A percentile compares a stretch with the other conserved stretches of the same genome.
phyloP scores from a whole-genome alignment of 2,888 invertebrate species.

The Elmis aenea region DNA sequence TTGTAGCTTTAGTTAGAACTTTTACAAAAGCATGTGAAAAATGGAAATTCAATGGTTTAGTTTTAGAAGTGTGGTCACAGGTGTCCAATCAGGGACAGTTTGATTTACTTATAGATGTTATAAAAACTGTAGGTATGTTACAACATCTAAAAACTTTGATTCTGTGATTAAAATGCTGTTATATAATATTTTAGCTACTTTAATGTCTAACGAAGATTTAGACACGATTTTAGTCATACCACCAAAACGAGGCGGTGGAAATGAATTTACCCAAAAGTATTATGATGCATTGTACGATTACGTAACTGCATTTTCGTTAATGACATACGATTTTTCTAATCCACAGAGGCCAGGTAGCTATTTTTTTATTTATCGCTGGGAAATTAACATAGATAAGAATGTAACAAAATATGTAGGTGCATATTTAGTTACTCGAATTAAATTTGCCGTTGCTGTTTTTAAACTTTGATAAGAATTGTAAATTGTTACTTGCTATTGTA shows the following conservation, averaged over 20 bases:
- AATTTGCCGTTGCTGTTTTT: too few species aligned
- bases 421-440: too few species aligned
- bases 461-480: too few species aligned
- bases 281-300: conserved; percentile 72
- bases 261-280: conserved; percentile 67
- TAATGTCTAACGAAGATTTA: conserved; percentile 53
- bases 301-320: conserved; percentile 85
- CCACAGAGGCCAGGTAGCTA: conserved; percentile 67
- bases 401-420: too few species aligned
- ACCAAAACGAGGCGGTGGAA: conserved; percentile 61
- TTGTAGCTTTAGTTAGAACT: conserved; percentile 61
- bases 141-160: not conserved
- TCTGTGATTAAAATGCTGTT: not conserved
- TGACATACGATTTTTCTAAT: conserved; percentile 93
- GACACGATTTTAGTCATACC: conserved; percentile 75
- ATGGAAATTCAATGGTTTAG: conserved; percentile 82
- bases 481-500: too few species aligned
- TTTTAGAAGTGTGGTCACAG: conserved; percentile 87
- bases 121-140: conserved; percentile 58
- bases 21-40: conserved; percentile 67
- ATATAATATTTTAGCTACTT: conserved; percentile 49
- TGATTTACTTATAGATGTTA: conserved; percentile 55
- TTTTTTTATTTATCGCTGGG: conserved; percentile 4
- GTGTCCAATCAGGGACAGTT: conserved; percentile 61
- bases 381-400: too few species aligned